Evolutionary conservation across 2,113 vertebrate genomes (phyloP).

Genomic region (Lophochroa leadbeateri): DNA sequence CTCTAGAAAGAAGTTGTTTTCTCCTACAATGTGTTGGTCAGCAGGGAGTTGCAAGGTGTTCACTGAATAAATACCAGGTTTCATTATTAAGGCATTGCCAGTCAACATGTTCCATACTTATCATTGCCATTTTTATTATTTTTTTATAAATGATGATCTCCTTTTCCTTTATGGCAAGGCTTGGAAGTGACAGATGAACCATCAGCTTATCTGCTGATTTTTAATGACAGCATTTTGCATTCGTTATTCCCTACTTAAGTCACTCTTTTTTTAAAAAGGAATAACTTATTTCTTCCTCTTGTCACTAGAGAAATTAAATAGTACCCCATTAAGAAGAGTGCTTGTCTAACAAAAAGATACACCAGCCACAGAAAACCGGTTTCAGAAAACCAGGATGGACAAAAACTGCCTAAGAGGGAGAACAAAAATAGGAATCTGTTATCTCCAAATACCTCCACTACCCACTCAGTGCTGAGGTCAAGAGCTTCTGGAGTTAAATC

Average conservation of each 20-base stretch:
- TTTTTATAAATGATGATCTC: not conserved
- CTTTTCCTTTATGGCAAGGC: slow-evolving; percentile 18
- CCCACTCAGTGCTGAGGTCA: not conserved
- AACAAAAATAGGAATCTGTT: not conserved
- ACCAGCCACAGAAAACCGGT: not conserved
- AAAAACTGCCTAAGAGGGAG: not conserved
- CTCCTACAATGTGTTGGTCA: not conserved
- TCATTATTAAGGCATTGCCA: not conserved
- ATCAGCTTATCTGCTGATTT: slow-evolving; percentile 60
- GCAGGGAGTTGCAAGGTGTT: not conserved
- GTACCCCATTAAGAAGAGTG: slow-evolving; percentile 34
- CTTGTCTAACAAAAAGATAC: slow-evolving; percentile 31
- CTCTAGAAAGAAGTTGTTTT: not conserved
- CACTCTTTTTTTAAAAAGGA: slow-evolving; percentile 34
- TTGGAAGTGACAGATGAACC: slow-evolving; percentile 61
- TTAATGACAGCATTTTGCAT: slow-evolving; percentile 64
- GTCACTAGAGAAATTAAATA: slow-evolving; percentile 60
- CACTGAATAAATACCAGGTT: not conserved
- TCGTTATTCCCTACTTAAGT: slow-evolving; percentile 71
- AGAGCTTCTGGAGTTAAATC: not conserved
- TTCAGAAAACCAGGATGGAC: not conserved
- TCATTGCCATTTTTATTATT: not conserved
- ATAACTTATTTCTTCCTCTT: slow-evolving; percentile 62
- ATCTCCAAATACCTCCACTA: not conserved
- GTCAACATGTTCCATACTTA: not conserved